Conservation (phyloP, 2,888 invertebrate species). For the Eristalis pertinax region DNA sequence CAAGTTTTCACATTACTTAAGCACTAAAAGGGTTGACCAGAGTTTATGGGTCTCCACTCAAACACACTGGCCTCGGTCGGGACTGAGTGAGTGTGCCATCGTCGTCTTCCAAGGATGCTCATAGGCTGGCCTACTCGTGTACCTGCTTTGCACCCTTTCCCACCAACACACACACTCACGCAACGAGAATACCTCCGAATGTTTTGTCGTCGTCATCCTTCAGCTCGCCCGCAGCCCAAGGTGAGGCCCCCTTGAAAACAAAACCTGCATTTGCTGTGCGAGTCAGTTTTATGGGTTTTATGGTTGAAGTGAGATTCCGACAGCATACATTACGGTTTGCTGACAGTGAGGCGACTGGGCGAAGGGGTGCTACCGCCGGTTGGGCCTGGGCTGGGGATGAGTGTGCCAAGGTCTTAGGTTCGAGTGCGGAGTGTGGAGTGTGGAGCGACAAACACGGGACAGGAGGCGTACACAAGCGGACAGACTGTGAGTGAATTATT, state of each 20-base stretch:
- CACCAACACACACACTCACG: not conserved
- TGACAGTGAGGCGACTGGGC: slow-evolving; percentile 40
- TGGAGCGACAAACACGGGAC: slow-evolving; percentile 60
- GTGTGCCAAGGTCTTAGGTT: slow-evolving; percentile 59
- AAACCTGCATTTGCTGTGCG: slow-evolving; percentile 67
- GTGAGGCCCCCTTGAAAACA: slow-evolving; percentile 44
- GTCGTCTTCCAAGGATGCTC: slow-evolving; percentile 59
- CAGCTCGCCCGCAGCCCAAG: slow-evolving; percentile 38
- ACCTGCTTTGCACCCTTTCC: not conserved
- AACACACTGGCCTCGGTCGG: not conserved
- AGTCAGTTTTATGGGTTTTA: slow-evolving; percentile 72
- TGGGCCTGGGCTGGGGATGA: not conserved
- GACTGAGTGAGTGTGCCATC: slow-evolving; percentile 7
- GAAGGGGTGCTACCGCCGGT: not conserved
- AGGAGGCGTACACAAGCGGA: slow-evolving; percentile 55
- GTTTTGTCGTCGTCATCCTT: slow-evolving; percentile 24
- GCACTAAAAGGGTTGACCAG: slow-evolving; percentile 71
- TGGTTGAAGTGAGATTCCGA: slow-evolving; percentile 72
- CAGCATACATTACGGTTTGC: slow-evolving; percentile 70
- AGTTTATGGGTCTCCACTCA: slow-evolving; percentile 60
- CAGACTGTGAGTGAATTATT: slow-evolving; percentile 72
- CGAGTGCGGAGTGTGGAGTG: slow-evolving; percentile 4
- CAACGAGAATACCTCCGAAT: slow-evolving; percentile 9
- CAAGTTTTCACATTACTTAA: slow-evolving; percentile 71
- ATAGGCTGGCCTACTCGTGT: slow-evolving; percentile 22